Evolutionary conservation across 2,113 vertebrate genomes (phyloP).

Genomic region (Hippocampus guttulatus): DNA sequence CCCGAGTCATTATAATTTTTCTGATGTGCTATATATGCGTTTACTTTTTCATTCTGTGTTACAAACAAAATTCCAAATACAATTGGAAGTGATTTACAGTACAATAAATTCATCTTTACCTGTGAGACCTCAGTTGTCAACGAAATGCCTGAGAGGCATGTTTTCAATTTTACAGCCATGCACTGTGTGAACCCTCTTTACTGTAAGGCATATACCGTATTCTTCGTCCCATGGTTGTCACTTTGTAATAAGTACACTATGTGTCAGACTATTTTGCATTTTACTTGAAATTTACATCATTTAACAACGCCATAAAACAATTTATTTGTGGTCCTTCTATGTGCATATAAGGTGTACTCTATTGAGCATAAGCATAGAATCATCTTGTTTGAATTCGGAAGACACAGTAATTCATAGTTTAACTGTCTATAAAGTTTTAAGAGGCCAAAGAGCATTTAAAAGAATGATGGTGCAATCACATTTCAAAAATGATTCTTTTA

Average conservation of each 20-base stretch:
- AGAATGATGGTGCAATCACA: slow-evolving; percentile 40
- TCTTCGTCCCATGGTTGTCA: not conserved
- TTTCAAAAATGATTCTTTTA: slow-evolving; percentile 50
- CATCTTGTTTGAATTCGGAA: not conserved
- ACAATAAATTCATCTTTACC: not conserved
- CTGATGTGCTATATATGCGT: not conserved
- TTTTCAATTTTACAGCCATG: not conserved
- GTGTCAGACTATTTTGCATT: not conserved
- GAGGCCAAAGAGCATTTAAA: slow-evolving; percentile 49
- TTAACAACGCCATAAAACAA: not conserved
- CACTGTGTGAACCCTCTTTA: not conserved
- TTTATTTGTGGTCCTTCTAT: not conserved
- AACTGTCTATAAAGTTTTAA: slow-evolving; percentile 66
- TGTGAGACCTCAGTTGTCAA: not conserved
- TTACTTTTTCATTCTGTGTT: not conserved
- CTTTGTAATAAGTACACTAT: not conserved
- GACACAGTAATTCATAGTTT: slow-evolving; percentile 31
- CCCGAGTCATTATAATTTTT: too few species aligned
- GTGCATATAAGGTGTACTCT: not conserved
- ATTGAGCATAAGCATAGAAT: not conserved
- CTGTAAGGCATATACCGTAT: not conserved
- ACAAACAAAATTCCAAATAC: not conserved
- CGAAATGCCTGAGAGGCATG: not conserved
- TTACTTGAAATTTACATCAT: not conserved
- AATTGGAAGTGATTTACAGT: not conserved